Base-by-base conservation (phyloP, 2,888 invertebrate species). In the Noctua janthe region DNA sequence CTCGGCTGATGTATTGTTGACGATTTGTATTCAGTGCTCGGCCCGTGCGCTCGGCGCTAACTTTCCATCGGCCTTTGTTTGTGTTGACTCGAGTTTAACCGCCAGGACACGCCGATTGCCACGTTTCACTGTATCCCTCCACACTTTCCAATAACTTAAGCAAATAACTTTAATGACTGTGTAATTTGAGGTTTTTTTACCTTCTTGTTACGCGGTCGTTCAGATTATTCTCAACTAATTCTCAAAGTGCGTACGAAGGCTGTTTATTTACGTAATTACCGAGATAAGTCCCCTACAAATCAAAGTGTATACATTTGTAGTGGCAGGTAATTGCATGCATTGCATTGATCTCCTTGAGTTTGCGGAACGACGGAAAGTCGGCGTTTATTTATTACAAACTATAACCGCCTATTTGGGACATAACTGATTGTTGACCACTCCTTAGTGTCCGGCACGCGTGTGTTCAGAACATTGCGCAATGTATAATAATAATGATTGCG, bases 21-120 rank as follows among this genome's bases (percentile, higher is more conserved):
- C 92, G 85, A 95, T 97, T 96, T 94, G 96, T 97, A 97, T 97
- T 95, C 97, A 94, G 90, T 87, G 89, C 92, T 91, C 90, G 92
- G 86, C 85, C 89, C 82, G 88, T 88, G 90, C 90, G 88, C 87
- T 89, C 91, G 85, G 87, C 88, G 93, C 91, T 90, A 92, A 96
- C 97, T 97, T 97, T 97, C 97, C 95, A 96, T 92, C 89, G 92
- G 94, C 93, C 95, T 96, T 96, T 95, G 95, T 95, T 89, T 92
- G 93, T 91, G 87, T 90, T 87, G 88, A 87, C 88, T 87, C 88
- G 82, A 86, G 87, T 90, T 89, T 83, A 89, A 90, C 84, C 90
- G 91, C 86, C 93, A 94, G 95, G 94, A 94, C 94, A 91, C 91
- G 89, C 83, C 88, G 90, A 89, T 86, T 88, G 82, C 87, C 76